Base-by-base conservation (phyloP, 2,888 invertebrate species). In the Corythucha ciliata region DNA sequence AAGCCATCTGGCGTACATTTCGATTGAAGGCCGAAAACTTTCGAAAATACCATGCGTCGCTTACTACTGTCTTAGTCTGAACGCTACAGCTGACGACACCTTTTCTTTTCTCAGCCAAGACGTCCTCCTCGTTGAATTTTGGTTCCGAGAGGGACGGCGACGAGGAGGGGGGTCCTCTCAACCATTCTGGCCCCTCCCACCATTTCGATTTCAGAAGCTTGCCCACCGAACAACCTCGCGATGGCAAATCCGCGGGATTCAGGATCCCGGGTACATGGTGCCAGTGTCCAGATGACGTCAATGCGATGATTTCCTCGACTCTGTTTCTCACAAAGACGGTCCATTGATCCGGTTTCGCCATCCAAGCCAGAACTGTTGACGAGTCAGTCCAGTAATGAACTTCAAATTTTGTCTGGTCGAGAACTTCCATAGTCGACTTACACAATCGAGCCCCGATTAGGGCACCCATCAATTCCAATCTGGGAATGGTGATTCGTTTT, bases 111-210 rank as follows among this genome's bases (percentile, higher is more conserved):
- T 51, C 53, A 7, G 8, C 3, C 6, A 39, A 34, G 16, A 45
- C 37, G 27, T 53, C 47, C 4, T 34, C 44, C 12, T 50, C 52
- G n/a, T 45, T 25, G 8, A 26, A 6, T 5, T 24, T n/a, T 12
- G 27, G n/a, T n/a, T n/a, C 20, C 5, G 41, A 14, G n/a, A 27
- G 16, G 6, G 16, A 24, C 5, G 63, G 63, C 63, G 63, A 64
- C 12, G 56, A 10, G 18, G 55, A 41, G 26, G 50, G 33, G 8
- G 50, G 8, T 18, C 33, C 25, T 34, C 33, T 44, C 14, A 66
- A 50, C 65, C 64, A 66, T 7, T 32, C 20, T 14, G 64, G 64
- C 5, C 64, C 64, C 56, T 60, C 57, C 66, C 64, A 66, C 65
- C 65, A 66, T 56, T 50, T 48, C 7, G 61, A 58, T 21, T 63